These are phyloP conservation scores for Exephanes ischioxanthus DNA, from an alignment of 2,888 invertebrate species.

Conservation along the genomic window DNA sequence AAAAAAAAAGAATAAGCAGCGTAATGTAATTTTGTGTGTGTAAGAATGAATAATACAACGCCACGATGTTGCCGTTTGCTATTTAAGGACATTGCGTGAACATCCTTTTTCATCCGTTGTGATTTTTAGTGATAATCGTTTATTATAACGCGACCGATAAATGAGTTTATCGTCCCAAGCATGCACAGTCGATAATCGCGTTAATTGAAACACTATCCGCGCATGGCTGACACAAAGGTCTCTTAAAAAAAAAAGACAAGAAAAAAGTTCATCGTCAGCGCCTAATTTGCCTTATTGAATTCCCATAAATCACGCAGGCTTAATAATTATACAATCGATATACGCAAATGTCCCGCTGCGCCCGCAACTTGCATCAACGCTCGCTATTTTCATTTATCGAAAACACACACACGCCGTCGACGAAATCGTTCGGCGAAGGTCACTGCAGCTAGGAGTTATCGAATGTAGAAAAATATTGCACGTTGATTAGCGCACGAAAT, in stretches of 20 bases:
- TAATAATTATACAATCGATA: background rate
- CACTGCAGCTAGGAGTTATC: background rate
- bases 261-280: constrained; percentile 39
- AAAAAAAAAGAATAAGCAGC: constrained; percentile 26
- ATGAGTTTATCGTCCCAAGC: constrained; percentile 2
- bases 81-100: constrained; percentile 24
- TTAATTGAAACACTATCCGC: constrained; percentile 8
- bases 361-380: constrained; percentile 23
- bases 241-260: background rate
- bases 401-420: background rate
- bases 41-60: constrained; percentile 70
- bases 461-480: constrained; percentile 29
- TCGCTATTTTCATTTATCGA: constrained; percentile 52
- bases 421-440: background rate
- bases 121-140: constrained; percentile 36
- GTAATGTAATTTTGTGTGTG: constrained; percentile 65
- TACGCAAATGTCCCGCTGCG: constrained; percentile 11
- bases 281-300: constrained; percentile 58
- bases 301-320: constrained; percentile 32
- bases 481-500: constrained; percentile 53
- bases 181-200: constrained; percentile 30
- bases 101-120: constrained; percentile 48
- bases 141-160: constrained; percentile 8
- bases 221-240: constrained; percentile 9
- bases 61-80: constrained; percentile 50